A percentile compares a stretch with the other conserved stretches of the same genome.
Evolutionary conservation across 2,113 vertebrate species (phyloP).

Genomic region (Anolis carolinensis): DNA sequence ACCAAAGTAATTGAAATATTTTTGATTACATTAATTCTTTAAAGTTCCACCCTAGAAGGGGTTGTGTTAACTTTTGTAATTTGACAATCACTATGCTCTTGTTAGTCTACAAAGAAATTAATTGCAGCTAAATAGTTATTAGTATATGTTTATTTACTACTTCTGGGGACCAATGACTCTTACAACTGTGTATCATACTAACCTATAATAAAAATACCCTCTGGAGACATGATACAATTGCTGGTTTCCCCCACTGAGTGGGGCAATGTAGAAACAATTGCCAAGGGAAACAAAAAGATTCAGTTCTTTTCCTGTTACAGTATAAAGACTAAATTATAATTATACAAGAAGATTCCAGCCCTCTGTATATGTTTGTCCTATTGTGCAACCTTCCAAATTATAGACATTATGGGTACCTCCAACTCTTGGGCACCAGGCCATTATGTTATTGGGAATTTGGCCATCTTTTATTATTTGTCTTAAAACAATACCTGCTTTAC

Average conservation of each 20-base stretch:
- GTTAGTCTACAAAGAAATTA: no score
- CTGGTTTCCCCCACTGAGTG: background rate
- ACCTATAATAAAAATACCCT: background rate
- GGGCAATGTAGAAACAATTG: background rate
- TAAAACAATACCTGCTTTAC: background rate
- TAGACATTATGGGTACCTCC: accelerated
- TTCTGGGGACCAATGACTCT: background rate
- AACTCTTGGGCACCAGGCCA: background rate
- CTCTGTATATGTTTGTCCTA: accelerated
- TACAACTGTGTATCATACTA: background rate
- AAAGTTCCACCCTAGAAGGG: no score
- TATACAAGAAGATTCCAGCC: background rate
- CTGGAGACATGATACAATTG: background rate
- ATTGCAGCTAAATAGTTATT: no score
- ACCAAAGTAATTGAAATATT: no score
- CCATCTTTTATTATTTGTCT: background rate
- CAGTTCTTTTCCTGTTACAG: background rate
- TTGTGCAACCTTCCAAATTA: background rate
- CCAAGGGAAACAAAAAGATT: accelerated
- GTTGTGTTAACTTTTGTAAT: no score
- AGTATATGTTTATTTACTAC: no score
- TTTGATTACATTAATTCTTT: no score
- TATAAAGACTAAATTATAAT: background rate
- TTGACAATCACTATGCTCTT: no score
- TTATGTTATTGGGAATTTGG: background rate